Evolutionary conservation across 2,888 invertebrate genomes (phyloP).

Genomic region (Yponomeuta sedellus): DNA sequence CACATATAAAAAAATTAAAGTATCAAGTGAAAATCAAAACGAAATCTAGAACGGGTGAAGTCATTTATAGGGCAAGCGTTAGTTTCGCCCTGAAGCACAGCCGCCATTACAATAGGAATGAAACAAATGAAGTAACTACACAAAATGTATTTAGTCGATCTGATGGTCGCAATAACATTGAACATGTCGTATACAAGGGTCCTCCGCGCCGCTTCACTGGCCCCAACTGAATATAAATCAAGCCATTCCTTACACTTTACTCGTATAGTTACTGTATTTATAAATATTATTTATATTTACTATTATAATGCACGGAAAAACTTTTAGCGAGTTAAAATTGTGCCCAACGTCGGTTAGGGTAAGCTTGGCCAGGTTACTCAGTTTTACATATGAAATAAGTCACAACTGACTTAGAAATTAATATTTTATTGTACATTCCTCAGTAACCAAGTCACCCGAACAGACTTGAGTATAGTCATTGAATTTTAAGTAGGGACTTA

Average conservation of each 20-base stretch:
- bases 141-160: constrained; percentile 73
- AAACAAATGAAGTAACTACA: constrained; percentile 62
- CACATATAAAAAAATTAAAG: no score
- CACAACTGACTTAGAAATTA: no score
- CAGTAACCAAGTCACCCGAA: background rate
- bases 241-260: background rate
- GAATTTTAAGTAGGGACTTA: background rate
- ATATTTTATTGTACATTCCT: background rate
- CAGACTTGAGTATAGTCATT: background rate
- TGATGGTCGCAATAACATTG: constrained; percentile 74
- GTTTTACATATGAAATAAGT: no score
- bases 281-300: constrained; percentile 24
- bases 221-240: constrained; percentile 20
- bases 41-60: no score
- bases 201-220: constrained; percentile 26
- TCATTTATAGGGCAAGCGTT: no score
- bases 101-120: no score
- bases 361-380: background rate
- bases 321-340: constrained; percentile 7
- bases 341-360: background rate
- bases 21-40: no score
- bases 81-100: no score
- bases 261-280: constrained; percentile 2
- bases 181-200: constrained; percentile 68
- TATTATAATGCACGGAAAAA: constrained; percentile 7